phyloP scores from a whole-genome alignment of 53 echinoderm and acorn worm species.

The Patiria pectinifera region DNA sequence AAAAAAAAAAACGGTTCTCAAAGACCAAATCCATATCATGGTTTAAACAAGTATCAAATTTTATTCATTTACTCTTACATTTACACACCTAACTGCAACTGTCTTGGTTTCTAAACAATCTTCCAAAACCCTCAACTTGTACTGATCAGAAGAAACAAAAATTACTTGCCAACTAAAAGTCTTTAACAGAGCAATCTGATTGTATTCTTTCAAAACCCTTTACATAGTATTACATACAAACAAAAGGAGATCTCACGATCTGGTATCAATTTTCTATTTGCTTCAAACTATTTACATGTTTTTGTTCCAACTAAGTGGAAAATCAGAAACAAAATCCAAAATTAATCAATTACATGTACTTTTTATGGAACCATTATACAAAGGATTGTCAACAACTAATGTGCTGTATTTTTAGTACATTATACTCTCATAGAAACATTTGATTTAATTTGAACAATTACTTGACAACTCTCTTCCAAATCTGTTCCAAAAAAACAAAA shows the following conservation, averaged over 20 bases:
- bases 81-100: neutral
- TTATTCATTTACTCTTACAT: conserved; percentile 37
- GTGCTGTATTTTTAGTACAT: neutral
- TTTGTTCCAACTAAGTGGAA: conserved; percentile 1
- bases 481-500: too few relatives aligned
- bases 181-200: neutral
- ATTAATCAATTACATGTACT: neutral
- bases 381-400: too few relatives aligned
- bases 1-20: neutral
- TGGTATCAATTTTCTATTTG: neutral
- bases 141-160: neutral
- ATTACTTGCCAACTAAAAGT: neutral
- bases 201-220: neutral
- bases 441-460: too few relatives aligned
- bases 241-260: neutral
- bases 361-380: neutral
- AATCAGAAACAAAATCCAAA: neutral
- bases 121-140: neutral
- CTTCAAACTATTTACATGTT: conserved; percentile 34
- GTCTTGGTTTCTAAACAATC: neutral
- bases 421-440: neutral
- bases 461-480: neutral
- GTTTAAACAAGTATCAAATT: conserved; percentile 43
- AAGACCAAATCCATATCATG: neutral
- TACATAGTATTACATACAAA: neutral